Percentiles rank a stretch among this genome's conserved stretches.
These are phyloP conservation scores for Pristionchus pacificus DNA, from an alignment of 1,140 invertebrate genomes.

Conservation along the genomic window DNA sequence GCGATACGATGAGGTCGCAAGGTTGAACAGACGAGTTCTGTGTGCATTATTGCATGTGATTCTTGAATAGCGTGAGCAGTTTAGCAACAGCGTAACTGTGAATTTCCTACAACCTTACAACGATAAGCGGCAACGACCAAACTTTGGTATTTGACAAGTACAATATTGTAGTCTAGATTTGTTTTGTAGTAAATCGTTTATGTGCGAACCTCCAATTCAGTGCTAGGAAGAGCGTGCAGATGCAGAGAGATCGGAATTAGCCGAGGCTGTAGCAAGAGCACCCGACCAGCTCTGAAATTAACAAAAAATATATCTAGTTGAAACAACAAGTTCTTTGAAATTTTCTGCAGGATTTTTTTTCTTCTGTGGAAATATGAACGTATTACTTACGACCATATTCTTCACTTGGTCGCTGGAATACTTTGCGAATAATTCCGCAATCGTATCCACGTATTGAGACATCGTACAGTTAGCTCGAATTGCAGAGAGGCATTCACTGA, in stretches of 20 bases:
- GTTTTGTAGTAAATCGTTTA: too few species aligned
- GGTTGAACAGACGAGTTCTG: not conserved
- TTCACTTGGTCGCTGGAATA: not conserved
- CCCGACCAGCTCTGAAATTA: constrained; percentile 32
- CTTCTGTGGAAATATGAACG: not conserved
- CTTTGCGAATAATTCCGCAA: not conserved
- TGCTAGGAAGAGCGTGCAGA: not conserved
- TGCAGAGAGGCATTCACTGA: not conserved
- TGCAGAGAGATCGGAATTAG: not conserved
- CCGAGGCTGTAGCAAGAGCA: constrained; percentile 11
- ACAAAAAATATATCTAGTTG: too few species aligned
- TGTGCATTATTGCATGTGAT: too few species aligned
- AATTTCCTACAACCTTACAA: too few species aligned
- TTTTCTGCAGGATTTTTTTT: too few species aligned
- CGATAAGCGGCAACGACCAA: too few species aligned
- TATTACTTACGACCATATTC: not conserved
- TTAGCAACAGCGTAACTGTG: too few species aligned
- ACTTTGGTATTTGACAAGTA: too few species aligned
- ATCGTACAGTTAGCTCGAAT: too few species aligned
- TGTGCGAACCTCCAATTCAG: not conserved
- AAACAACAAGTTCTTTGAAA: too few species aligned
- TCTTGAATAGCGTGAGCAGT: too few species aligned
- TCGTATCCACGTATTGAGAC: not conserved
- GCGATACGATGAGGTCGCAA: not conserved
- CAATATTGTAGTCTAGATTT: too few species aligned